Percentiles rank a stretch among this genome's conserved stretches.
Evolutionary conservation across 2,888 invertebrate species (phyloP).

Genomic region (Muscina levida): DNA sequence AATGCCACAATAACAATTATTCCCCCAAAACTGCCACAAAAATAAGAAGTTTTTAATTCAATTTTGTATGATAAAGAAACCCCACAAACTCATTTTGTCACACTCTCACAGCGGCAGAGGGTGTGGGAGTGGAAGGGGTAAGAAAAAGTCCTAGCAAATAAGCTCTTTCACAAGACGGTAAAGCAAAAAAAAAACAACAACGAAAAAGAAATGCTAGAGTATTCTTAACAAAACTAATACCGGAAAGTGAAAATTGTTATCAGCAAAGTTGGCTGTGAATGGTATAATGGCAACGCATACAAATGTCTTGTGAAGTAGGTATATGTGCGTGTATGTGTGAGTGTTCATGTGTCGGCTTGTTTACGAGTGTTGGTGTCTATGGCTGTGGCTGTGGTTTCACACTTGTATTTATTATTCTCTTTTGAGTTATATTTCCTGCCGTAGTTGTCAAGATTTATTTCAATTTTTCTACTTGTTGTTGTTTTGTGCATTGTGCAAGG

Average conservation of each 20-base stretch:
- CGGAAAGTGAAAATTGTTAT: conserved; percentile 59
- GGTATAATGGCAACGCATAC: neutral
- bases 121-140: neutral
- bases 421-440: conserved; percentile 65
- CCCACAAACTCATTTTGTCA: conserved; percentile 16
- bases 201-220: conserved; percentile 33
- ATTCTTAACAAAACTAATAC: conserved; percentile 42
- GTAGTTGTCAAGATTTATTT: conserved; percentile 65
- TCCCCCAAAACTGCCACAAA: neutral
- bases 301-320: no score
- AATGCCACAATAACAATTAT: conserved; percentile 1
- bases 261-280: conserved; percentile 35
- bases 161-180: conserved; percentile 50
- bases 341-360: neutral
- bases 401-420: conserved; percentile 63
- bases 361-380: neutral
- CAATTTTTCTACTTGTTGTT: conserved; percentile 63
- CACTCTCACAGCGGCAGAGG: no score
- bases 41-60: conserved; percentile 21
- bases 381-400: conserved; percentile 58
- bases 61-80: neutral
- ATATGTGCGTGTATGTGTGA: neutral
- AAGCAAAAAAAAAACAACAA: neutral
- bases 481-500: neutral
- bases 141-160: conserved; percentile 19